Evolutionary conservation across 2,888 invertebrate species (phyloP).

Genomic region (Troides aeacus): DNA sequence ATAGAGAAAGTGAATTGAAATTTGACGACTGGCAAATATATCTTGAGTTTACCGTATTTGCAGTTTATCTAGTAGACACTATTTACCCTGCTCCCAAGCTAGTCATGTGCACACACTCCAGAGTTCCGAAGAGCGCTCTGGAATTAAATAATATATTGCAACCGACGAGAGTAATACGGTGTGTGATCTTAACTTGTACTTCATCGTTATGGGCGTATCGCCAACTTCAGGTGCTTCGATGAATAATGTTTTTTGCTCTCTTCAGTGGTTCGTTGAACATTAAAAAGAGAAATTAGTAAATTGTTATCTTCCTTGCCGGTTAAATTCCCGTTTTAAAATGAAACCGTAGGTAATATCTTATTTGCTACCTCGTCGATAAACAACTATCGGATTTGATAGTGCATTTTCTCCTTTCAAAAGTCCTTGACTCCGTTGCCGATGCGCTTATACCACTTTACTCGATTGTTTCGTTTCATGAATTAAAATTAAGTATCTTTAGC

Average conservation of each 20-base stretch:
- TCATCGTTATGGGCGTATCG: not conserved
- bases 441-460: slow-evolving; percentile 13
- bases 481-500: slow-evolving; percentile 3
- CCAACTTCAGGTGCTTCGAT: not conserved
- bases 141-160: too few relatives aligned
- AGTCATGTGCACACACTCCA: too few relatives aligned
- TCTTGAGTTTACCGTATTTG: too few relatives aligned
- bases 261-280: not conserved
- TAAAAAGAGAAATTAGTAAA: not conserved
- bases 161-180: too few relatives aligned
- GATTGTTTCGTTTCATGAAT: slow-evolving; percentile 16
- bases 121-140: too few relatives aligned
- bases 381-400: not conserved
- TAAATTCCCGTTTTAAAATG: not conserved
- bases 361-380: not conserved
- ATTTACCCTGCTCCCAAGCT: too few relatives aligned
- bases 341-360: not conserved
- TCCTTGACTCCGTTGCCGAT: slow-evolving; percentile 13
- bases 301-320: not conserved
- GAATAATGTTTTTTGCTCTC: not conserved
- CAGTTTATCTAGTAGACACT: too few relatives aligned
- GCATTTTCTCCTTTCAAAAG: slow-evolving; percentile 17
- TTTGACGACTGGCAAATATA: too few relatives aligned
- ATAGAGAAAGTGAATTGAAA: not conserved
- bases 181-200: too few relatives aligned